Percentiles rank a stretch among this genome's conserved stretches.
These are phyloP conservation scores for Morphnarchus princeps DNA, from an alignment of 2,113 vertebrate genomes.

Conservation along the genomic window DNA sequence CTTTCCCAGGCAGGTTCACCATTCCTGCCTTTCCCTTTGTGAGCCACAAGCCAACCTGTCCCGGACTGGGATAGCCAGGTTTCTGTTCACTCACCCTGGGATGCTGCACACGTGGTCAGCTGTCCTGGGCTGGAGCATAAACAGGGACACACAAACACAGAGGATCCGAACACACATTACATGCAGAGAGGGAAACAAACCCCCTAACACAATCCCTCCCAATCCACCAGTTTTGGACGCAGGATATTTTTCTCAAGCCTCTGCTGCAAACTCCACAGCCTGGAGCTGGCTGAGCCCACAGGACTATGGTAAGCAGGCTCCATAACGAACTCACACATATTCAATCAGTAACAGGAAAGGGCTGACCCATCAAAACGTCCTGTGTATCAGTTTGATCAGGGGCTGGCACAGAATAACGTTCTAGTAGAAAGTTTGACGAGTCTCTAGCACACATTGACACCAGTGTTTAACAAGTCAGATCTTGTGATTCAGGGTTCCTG, in stretches of 20 bases:
- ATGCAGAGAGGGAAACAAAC: neutral
- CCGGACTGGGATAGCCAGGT: neutral
- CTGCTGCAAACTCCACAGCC: neutral
- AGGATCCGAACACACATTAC: neutral
- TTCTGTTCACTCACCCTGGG: neutral
- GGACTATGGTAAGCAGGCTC: neutral
- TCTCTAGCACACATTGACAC: constrained; percentile 2
- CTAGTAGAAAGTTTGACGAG: constrained; percentile 10
- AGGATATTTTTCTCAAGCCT: neutral
- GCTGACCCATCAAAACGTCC: constrained; percentile 35
- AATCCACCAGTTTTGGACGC: neutral
- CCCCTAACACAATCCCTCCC: neutral
- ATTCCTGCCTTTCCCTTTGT: neutral
- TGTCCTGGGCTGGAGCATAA: neutral
- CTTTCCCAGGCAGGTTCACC: neutral
- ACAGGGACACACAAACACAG: neutral
- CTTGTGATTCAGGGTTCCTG: constrained; percentile 39
- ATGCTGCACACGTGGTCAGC: neutral
- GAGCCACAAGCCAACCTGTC: neutral
- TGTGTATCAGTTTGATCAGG: neutral
- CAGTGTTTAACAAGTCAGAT: constrained; percentile 23
- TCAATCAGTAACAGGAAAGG: neutral
- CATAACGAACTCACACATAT: neutral
- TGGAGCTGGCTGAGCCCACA: neutral
- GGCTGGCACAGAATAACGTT: neutral